These are phyloP conservation scores for Triplophysa siluroides DNA, from an alignment of 2,113 vertebrate species.

Conservation along the genomic window DNA sequence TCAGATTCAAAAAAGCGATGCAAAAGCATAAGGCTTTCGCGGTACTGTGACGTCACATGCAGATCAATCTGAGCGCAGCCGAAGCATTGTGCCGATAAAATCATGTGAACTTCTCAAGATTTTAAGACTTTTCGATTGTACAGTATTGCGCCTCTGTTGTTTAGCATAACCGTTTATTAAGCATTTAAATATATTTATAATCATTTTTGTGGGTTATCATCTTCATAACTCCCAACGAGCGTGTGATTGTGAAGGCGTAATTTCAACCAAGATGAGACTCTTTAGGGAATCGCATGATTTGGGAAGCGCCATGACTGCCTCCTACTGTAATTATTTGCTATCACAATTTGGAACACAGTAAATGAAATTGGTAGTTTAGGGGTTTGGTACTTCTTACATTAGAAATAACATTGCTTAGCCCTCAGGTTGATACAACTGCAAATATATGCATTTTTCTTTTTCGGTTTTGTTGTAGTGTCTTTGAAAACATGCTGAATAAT, in stretches of 20 bases:
- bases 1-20: too few relatives aligned
- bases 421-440: slow-evolving; percentile 37
- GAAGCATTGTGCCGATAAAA: too few relatives aligned
- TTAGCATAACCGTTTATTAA: slow-evolving; percentile 67
- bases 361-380: neutral
- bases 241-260: slow-evolving; percentile 36
- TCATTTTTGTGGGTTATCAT: slow-evolving; percentile 39
- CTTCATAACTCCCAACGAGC: slow-evolving; percentile 33
- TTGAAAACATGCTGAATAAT: neutral
- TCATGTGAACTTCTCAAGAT: too few relatives aligned
- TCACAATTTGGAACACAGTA: neutral
- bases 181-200: slow-evolving; percentile 74
- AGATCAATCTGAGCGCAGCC: too few relatives aligned
- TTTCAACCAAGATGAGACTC: slow-evolving; percentile 46
- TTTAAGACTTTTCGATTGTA: slow-evolving; percentile 46
- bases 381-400: neutral
- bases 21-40: too few relatives aligned
- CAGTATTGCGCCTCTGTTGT: slow-evolving; percentile 56
- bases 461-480: slow-evolving; percentile 28
- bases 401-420: slow-evolving; percentile 13
- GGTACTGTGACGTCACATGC: too few relatives aligned
- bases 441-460: slow-evolving; percentile 26
- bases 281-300: slow-evolving; percentile 44
- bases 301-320: slow-evolving; percentile 37
- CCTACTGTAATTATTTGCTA: slow-evolving; percentile 28